A percentile compares a stretch with the other conserved stretches of the same genome.
Evolutionary conservation across 2,113 vertebrate genomes (phyloP).

Genomic region (Rhabdomys dilectus): DNA sequence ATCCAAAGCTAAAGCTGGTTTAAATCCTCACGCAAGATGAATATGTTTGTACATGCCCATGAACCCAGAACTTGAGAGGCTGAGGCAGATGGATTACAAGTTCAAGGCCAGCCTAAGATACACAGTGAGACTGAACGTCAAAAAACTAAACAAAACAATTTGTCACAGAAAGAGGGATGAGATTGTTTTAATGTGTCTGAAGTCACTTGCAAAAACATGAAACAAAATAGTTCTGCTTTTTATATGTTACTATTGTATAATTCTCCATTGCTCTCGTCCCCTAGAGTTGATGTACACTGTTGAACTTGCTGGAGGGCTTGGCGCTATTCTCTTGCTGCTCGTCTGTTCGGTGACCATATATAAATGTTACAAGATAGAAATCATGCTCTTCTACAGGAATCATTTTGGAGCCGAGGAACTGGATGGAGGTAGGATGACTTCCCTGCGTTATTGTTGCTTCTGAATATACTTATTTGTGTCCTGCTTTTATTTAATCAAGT

Average conservation of each 20-base stretch:
- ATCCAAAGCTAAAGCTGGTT: conserved; percentile 61
- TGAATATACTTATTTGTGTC: conserved; percentile 6
- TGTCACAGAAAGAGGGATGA: not conserved
- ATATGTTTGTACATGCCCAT: not conserved
- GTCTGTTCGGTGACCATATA: conserved; percentile 97
- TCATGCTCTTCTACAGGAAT: conserved; percentile 98
- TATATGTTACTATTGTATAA: conserved; percentile 19
- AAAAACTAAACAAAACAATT: not conserved
- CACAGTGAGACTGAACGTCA: not conserved
- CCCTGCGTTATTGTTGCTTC: conserved; percentile 25
- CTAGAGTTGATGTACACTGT: conserved; percentile 98
- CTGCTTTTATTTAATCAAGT: conserved; percentile 57
- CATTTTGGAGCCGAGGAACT: conserved; percentile 97
- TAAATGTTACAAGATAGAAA: conserved; percentile 98
- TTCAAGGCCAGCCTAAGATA: not conserved
- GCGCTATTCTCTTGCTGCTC: conserved; percentile 97
- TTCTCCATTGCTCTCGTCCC: conserved; percentile 74
- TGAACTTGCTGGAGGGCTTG: conserved; percentile 98
- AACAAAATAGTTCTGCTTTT: conserved; percentile 47
- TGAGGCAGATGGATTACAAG: not conserved
- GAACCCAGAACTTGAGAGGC: not conserved
- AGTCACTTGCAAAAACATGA: conserved; percentile 48
- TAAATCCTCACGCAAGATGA: conserved; percentile 22
- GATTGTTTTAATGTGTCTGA: not conserved
- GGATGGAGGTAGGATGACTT: conserved; percentile 94